Base-by-base conservation (phyloP, 1,140 invertebrate genomes). In the Macrostomum lignano region DNA sequence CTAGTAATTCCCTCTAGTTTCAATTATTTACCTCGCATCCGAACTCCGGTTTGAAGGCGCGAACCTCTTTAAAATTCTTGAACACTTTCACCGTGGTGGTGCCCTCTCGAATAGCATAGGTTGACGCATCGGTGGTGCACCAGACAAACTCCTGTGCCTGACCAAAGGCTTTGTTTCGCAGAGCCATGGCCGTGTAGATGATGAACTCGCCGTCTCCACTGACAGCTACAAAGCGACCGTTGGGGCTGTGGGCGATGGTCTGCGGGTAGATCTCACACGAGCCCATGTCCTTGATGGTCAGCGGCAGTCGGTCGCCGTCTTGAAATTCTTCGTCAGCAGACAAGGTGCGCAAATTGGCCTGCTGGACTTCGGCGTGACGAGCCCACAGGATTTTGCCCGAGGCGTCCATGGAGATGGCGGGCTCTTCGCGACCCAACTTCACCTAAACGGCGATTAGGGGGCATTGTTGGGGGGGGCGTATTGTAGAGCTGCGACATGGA, bases 181-280 rank as follows among this genome's bases (percentile, higher is more conserved):
- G 60, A 0, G 84, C 86, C 79, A 96, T 91, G 0, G 88, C 81
- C 0, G 91, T 98, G 55, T 98, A 96, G 42, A 98, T 93, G 10
- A 96, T 96, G 52, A 93, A 98, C 53, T 96, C 91, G 1, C 88
- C 91, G 60, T 98, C 91, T 7, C 91, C 91, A 58, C 91, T 96
- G 6, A 96, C 86, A 3, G 93, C 88, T 2, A 98, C 73, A 61
- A 96, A 96, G 59, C 84, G 69, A 25, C 91, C 91, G 59, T 98
- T 98, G 0, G 86, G 81, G 63, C 93, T 96, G 48, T 98, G 91
- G 14, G 77, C 73, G 40, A 98, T 81, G 0, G 75, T 91, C 52
- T 98, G 88, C 0, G 91, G 91, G 55, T 94, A 98, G 41, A 98
- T 91, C 60, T 98, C 91, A 60, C 84, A 96, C 13, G 79, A 78